Conservation (phyloP, 2,888 invertebrate species). For the Emmelina monodactyla region DNA sequence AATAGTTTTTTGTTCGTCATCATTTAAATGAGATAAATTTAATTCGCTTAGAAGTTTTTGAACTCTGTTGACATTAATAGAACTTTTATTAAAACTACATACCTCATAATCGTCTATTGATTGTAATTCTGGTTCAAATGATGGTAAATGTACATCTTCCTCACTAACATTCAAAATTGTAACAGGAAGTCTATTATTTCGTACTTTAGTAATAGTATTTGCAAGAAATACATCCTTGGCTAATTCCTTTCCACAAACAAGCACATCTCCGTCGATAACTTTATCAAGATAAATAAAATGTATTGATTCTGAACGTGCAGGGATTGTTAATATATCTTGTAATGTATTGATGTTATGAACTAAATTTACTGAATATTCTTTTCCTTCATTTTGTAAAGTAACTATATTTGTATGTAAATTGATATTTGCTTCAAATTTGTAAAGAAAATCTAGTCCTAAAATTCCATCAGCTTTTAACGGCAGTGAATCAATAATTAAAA, state of each 20-base stretch:
- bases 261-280: slow-evolving; percentile 5
- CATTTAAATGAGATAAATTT: slow-evolving; percentile 9
- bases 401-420: no score
- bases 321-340: no score
- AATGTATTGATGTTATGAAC: no score
- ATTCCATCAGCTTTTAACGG: no score
- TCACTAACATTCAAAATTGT: slow-evolving; percentile 7
- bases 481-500: no score
- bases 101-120: slow-evolving; percentile 3
- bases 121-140: slow-evolving; percentile 1
- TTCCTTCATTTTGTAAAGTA: no score
- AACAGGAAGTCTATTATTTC: slow-evolving; percentile 4
- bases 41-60: slow-evolving; percentile 7
- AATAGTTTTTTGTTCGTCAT: slow-evolving; percentile 7
- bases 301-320: no score
- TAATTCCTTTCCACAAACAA: slow-evolving; percentile 5
- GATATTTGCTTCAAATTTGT: no score
- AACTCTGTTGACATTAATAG: slow-evolving; percentile 4
- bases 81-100: slow-evolving; percentile 6
- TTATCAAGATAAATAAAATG: no score
- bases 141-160: neutral
- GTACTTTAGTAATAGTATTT: slow-evolving; percentile 2
- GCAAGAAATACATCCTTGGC: slow-evolving; percentile 9
- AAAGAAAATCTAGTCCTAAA: no score
- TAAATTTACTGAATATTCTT: no score